Evolutionary conservation across 2,888 invertebrate genomes (phyloP), one percentile per base, ranked within the genome.

Genomic region (Salpingus planirostris): DNA sequence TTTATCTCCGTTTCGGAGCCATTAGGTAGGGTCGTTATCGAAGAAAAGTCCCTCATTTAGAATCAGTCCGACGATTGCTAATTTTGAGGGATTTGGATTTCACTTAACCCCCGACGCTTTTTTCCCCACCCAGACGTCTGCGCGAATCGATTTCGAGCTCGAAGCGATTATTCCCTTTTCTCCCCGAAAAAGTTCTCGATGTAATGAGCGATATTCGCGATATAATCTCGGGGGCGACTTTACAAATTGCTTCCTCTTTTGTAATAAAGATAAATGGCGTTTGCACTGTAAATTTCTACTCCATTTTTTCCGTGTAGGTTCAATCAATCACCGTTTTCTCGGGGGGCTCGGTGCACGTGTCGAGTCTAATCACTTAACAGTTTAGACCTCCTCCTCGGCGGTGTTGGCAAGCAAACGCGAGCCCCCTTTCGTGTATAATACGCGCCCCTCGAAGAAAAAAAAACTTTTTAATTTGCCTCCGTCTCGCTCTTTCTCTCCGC

Each of bases 251-350:
- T 44, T 41, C 45, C 44, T 40, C 49, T 47, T 45, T 42, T 49
- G 42, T 51, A 49, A 53, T 51, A 51, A 49, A 53, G 51, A 49
- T 53, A 53, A 51, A 50, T 51, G 47, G 46, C 44, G 36, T 36
- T 45, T 44, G 44, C 45, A 47, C 39, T 45, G 49, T 43, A 52
- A 43, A 45, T 42, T 45, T 40, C 48, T 41, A 48, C 50, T 49
- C 52, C 52, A 52, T 55, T 54, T 54, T 54, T 51, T 50, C 43
- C 33, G 24, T 48, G 45, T 46, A 43, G 31, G 41, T 33, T 43
- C 54, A 47, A 56, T 56, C 54, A 53, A 54, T 55, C 55, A 54
- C 50, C 34, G 48, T 50, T 52, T 49, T 43, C 51, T 44, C 53
- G 21, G 21, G 45, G 34, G 50, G 43, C 34, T 36, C 32, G 32